phyloP scores from a whole-genome alignment of 1,140 invertebrate genomes.

The Tetramorium parvispinum region DNA sequence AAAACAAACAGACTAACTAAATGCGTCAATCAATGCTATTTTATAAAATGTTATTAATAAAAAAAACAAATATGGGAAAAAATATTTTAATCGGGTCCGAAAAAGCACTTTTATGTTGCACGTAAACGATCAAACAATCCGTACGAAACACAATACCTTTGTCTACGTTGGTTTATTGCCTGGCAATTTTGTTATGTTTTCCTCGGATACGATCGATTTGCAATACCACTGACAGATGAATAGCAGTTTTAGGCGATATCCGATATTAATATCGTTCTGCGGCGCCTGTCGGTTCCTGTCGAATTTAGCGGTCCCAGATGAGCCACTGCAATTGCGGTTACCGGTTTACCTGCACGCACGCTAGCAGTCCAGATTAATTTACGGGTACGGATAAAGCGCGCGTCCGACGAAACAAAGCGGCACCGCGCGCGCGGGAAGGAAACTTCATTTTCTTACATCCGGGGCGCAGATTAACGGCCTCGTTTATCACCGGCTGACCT shows the following conservation, averaged over 20 bases:
- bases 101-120: constrained; percentile 43
- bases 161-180: constrained; percentile 7
- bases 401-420: constrained; percentile 72
- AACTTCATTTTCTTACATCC: constrained; percentile 80
- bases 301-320: constrained; percentile 64
- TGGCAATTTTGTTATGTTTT: constrained; percentile 38
- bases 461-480: constrained; percentile 75
- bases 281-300: constrained; percentile 25
- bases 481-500: constrained; percentile 79
- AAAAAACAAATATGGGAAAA: background rate
- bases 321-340: constrained; percentile 62
- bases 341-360: constrained; percentile 65
- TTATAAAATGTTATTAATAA: constrained; percentile 10
- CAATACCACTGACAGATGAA: constrained; percentile 19
- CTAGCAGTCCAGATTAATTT: constrained; percentile 67
- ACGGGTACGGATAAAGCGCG: constrained; percentile 66
- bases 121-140: constrained; percentile 18
- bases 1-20: background rate
- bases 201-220: constrained; percentile 29
- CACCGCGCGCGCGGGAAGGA: constrained; percentile 74
- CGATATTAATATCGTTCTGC: constrained; percentile 64
- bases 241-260: constrained; percentile 39
- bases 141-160: constrained; percentile 11
- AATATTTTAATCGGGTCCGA: constrained; percentile 12
- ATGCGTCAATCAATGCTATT: background rate